Base-by-base conservation (phyloP, 2,113 vertebrate genomes). In the Gasterosteus aculeatus region DNA sequence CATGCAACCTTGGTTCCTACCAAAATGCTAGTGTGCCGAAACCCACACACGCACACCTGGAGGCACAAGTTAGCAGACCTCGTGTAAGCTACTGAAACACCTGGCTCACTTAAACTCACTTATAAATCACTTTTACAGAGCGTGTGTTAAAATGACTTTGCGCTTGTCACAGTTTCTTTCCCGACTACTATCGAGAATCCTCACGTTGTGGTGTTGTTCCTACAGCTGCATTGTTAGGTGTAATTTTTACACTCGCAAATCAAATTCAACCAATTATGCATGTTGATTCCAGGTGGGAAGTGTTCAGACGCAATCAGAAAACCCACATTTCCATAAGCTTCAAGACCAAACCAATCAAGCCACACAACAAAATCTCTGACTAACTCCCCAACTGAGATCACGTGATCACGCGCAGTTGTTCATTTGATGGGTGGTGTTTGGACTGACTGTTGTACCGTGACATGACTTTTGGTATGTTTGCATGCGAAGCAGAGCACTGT, bases 371-470 rank as follows among this genome's bases (percentile, higher is more conserved):
- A 10, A 49, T 71, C 71, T 62, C 31, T 61, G 56, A 57, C 22
- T 44, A 51, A 72, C 65, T 47, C 49, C 26, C 58, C 54, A 60
- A 57, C 12, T 57, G 41, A 15, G 33, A 70, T 69, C 72, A 68
- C 59, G 56, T 58, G n/a, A 67, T 71, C 65, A 66, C 49, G 5
- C 44, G 15, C 31, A 44, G 41, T 11, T 44, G 46, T 57, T 71
- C 31, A 75, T 59, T 62, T 64, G 9, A 44, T 60, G 53, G 63
- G 35, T 72, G 68, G 56, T 58, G 76, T 72, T 82, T 70, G 46
- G 18, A 57, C 18, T 79, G 62, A 59, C 64, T 42, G 77, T 70
- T 83, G 26, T 58, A 5, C 22, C 35, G 15, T 57, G 42, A 31
- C 42, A 5, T 26, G 53, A 77, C 64, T 83, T 31, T 3, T 19